phyloP scores from a whole-genome alignment of 2,113 vertebrate genomes.

The Scomber scombrus region DNA sequence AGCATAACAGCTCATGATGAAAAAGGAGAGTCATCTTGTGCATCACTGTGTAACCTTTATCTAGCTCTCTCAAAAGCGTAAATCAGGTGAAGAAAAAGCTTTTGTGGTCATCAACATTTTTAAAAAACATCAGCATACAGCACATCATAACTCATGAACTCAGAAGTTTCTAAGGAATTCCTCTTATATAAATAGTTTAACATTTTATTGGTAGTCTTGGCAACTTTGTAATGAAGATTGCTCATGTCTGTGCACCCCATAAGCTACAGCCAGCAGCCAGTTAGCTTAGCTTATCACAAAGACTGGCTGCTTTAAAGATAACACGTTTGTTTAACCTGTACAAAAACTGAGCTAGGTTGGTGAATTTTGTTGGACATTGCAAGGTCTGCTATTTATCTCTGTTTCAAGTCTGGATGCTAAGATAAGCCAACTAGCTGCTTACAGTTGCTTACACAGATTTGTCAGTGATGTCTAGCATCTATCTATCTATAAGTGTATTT shows the following conservation, averaged over 20 bases:
- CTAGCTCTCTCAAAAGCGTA: background rate
- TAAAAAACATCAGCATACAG: background rate
- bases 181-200: no score
- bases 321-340: no score
- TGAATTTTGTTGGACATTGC: no score
- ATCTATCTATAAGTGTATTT: background rate
- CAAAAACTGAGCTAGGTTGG: no score
- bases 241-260: no score
- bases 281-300: constrained; percentile 14
- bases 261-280: no score
- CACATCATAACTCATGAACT: background rate
- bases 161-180: background rate
- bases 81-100: constrained; percentile 7
- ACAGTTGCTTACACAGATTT: no score
- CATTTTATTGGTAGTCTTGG: background rate
- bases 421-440: no score
- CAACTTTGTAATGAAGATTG: background rate
- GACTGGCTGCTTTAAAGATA: no score
- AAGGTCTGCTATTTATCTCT: no score
- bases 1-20: constrained; percentile 32
- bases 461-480: no score
- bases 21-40: constrained; percentile 20
- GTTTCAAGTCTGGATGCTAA: no score
- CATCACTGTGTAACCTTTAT: constrained; percentile 8
- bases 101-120: background rate